Conservation (phyloP, 2,888 invertebrate species). For the Oscheius sp. region DNA sequence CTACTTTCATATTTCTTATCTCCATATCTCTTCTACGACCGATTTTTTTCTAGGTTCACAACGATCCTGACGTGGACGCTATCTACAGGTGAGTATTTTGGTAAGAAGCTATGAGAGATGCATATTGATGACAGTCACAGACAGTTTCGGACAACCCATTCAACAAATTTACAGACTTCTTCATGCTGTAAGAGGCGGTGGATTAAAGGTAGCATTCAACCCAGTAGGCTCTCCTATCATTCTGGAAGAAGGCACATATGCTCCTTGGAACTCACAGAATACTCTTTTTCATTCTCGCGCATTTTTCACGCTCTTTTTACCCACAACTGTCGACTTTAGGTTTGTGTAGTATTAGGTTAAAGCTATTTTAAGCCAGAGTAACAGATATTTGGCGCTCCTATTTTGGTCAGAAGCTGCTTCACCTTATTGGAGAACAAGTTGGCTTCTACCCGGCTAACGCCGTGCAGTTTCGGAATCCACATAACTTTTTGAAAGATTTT, state of each 20-base stretch:
- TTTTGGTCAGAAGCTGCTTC: constrained; percentile 51
- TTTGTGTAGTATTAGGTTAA: not conserved
- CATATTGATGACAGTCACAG: not conserved
- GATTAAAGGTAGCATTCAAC: constrained; percentile 47
- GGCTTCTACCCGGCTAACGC: constrained; percentile 55
- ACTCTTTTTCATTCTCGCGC: constrained; percentile 53
- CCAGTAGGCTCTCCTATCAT: constrained; percentile 51
- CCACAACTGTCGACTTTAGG: constrained; percentile 53
- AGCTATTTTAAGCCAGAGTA: constrained; percentile 30
- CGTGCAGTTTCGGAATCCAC: constrained; percentile 51
- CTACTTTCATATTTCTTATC: constrained; percentile 1
- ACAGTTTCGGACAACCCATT: no score
- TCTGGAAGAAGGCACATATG: constrained; percentile 43
- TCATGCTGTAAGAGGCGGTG: constrained; percentile 42
- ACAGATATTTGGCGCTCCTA: constrained; percentile 59
- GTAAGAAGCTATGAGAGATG: not conserved
- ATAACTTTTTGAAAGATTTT: constrained; percentile 53
- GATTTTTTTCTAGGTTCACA: not conserved
- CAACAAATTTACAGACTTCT: constrained; percentile 41
- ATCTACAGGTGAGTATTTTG: not conserved
- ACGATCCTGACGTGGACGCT: constrained; percentile 5
- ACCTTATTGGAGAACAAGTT: constrained; percentile 48
- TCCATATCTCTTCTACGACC: not conserved
- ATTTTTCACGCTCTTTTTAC: constrained; percentile 55
- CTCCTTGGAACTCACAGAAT: constrained; percentile 61